phyloP scores from a whole-genome alignment of 1,140 invertebrate genomes.

The Lanistes nyassanus region DNA sequence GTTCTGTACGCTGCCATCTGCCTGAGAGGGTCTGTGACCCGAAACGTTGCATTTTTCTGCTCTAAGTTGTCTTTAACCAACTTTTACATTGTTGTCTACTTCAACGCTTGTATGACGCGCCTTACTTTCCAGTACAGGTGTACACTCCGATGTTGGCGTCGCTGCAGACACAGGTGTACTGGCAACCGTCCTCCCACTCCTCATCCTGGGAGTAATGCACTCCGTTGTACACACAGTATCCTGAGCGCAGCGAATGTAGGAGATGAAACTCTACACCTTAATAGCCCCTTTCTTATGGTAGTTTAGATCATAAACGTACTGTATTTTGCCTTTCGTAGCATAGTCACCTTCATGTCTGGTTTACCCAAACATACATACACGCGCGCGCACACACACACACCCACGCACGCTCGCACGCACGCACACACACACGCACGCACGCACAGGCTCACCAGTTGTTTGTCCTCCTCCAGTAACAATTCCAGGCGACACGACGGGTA shows the following conservation, averaged over 20 bases:
- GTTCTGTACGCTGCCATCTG: too few species aligned
- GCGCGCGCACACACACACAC: slow-evolving; percentile 30
- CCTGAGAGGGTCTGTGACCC: too few species aligned
- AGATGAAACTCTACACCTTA: not conserved
- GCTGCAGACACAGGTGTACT: slow-evolving; percentile 49
- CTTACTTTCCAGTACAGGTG: slow-evolving; percentile 46
- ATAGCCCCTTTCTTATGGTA: not conserved
- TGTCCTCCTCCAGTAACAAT: not conserved
- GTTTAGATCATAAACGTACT: too few species aligned
- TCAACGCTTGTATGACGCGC: too few species aligned
- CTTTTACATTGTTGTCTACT: too few species aligned
- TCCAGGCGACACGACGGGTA: slow-evolving; percentile 17
- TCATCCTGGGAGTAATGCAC: slow-evolving; percentile 42
- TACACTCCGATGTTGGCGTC: slow-evolving; percentile 45
- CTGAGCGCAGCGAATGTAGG: slow-evolving; percentile 18
- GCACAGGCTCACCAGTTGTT: not conserved
- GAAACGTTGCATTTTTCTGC: too few species aligned
- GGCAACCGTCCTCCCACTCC: slow-evolving; percentile 54
- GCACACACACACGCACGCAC: slow-evolving; percentile 14
- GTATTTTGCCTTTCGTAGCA: too few species aligned
- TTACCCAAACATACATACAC: not conserved
- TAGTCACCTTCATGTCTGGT: too few species aligned
- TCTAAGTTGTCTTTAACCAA: too few species aligned
- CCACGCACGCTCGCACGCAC: slow-evolving; percentile 27
- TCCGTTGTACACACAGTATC: slow-evolving; percentile 52